Evolutionary conservation across 2,888 invertebrate species (phyloP), one percentile per base, ranked within the genome.

Genomic region (Troides aeacus): DNA sequence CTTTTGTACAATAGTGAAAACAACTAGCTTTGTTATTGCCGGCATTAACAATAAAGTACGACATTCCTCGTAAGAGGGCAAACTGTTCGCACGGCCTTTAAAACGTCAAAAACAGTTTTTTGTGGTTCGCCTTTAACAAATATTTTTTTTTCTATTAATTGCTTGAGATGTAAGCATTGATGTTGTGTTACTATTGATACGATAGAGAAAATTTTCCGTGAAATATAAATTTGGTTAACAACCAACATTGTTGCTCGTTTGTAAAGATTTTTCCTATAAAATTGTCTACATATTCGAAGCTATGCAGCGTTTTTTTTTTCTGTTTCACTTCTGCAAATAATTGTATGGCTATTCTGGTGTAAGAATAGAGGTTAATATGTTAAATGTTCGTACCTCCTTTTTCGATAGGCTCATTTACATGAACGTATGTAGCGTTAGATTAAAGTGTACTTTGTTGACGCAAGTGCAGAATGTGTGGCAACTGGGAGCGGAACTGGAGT

Each of bases 401-500:
- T 75, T 71, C 67, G 63, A 70, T 50, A 71, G 62, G 53, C 8
- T n/a, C 5, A 73, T 69, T 73, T 73, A 74, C 72, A 66, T 71
- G 71, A 65, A 30, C 21, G 60, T 59, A 50, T 61, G 21, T 30
- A n/a, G 8, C 71, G 75, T 68, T 73, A 73, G 72, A 74, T 73
- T 74, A 72, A 71, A 79, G 76, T 67, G 73, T 74, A 73, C 77
- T 77, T 74, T 72, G 74, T 74, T 72, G 66, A 72, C 68, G 71
- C 66, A 64, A 72, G 71, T 66, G 66, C 70, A 71, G 79, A 81
- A 82, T 83, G 85, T 82, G 84, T 81, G 86, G 85, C 85, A 74
- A 82, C 81, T 79, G 83, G 80, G 81, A 83, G 84, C 81, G 78
- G 77, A 75, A 83, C 81, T 81, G 81, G 77, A 89, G 91, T 83